Evolutionary conservation across 2,113 vertebrate species (phyloP).

Genomic region (Pionites leucogaster): DNA sequence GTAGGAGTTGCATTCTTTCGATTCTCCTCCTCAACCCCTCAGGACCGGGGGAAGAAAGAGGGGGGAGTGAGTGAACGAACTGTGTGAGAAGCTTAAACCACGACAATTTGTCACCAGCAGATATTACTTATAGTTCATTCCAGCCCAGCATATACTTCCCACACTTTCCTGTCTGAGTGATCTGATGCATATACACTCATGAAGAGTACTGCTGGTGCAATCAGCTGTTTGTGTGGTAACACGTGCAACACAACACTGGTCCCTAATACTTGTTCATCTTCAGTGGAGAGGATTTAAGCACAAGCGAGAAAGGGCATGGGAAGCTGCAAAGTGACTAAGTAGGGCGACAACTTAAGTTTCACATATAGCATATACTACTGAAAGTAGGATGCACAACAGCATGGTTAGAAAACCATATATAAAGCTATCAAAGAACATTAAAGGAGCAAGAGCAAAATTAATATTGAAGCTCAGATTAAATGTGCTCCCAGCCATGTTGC

Average conservation of each 20-base stretch:
- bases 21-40: too few relatives aligned
- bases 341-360: neutral
- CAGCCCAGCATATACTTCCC: neutral
- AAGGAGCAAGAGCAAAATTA: neutral
- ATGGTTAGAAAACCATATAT: neutral
- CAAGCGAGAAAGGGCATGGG: neutral
- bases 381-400: neutral
- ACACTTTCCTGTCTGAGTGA: neutral
- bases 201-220: neutral
- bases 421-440: neutral
- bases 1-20: too few relatives aligned
- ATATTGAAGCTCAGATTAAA: neutral
- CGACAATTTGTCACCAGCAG: neutral
- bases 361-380: neutral
- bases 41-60: too few relatives aligned
- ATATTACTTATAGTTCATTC: neutral
- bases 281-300: neutral
- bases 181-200: neutral
- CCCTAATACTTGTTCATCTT: neutral
- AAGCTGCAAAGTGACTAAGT: neutral
- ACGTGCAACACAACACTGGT: neutral
- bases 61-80: too few relatives aligned
- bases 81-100: too few relatives aligned
- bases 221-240: neutral
- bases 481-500: neutral